Evolutionary conservation across 2,888 invertebrate genomes (phyloP), one percentile per base, ranked within the genome.

Genomic region (Rhamnusium bicolor): DNA sequence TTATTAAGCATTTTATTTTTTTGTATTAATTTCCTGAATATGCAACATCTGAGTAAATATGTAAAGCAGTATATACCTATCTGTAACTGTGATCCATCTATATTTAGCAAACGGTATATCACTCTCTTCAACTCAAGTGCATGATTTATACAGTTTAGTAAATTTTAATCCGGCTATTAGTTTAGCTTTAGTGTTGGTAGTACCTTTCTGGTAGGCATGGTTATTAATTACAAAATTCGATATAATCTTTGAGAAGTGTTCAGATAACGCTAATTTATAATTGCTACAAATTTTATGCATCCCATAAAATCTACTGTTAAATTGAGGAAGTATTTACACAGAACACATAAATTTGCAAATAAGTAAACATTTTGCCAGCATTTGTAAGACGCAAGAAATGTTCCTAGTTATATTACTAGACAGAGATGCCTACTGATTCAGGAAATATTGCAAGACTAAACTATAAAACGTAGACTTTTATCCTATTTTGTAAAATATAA

Each of bases 311-410:
- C n/a, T 7, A 27, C 54, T 24, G 27, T 27, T 24, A 56, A 56
- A 56, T 56, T 56, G 54, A n/a, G 54, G 54, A 56, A 56, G 27
- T 27, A 27, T 27, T 56, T 27, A 27, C 24, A 56, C 27, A 21
- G 54, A 27, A 56, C 54, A 24, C 24, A 56, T 56, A 56, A 56
- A 56, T 56, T 27, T 27, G 27, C 8, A 27, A 56, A 27, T 27
- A 24, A 56, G 27, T 56, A 56, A 56, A 56, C 54, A 27, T n/a
- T 56, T 27, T 14, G 54, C 54, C 27, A 27, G 7, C n/a, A n/a
- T 24, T 14, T 14, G 16, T 14, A 56, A 56, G 19, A 12, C 4
- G n/a, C 19, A 21, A 19, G 6, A 51, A 18, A 51, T 51, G 12
- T 19, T 49, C 10, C 10, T 14, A 6, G 54, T 56, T 56, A n/a